phyloP scores from a whole-genome alignment of 1,140 invertebrate species.

The Drosophila melanica region DNA sequence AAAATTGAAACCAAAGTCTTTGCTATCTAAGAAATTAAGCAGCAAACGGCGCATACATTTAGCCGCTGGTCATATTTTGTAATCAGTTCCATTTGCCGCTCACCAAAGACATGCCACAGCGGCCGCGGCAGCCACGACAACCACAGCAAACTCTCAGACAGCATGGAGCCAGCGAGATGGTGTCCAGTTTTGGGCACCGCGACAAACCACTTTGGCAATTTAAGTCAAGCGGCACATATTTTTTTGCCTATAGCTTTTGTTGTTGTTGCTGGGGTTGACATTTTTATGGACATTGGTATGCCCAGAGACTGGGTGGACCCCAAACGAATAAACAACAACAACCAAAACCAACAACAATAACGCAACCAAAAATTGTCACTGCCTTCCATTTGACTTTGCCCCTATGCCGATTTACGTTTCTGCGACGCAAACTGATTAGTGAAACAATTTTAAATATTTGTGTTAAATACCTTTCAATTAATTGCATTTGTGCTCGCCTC shows the following conservation, averaged over 20 bases:
- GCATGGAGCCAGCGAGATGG: slow-evolving; percentile 47
- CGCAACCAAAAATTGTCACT: slow-evolving; percentile 48
- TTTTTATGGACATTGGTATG: slow-evolving; percentile 65
- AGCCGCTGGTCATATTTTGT: slow-evolving; percentile 81
- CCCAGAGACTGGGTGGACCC: slow-evolving; percentile 18
- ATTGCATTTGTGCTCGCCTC: slow-evolving; percentile 43
- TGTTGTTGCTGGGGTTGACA: slow-evolving; percentile 55
- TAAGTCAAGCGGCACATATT: slow-evolving; percentile 39
- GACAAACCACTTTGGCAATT: slow-evolving; percentile 47
- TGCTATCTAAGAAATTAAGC: slow-evolving; percentile 78
- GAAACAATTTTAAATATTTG: slow-evolving; percentile 57
- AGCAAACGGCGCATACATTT: slow-evolving; percentile 80
- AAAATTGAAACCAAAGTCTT: slow-evolving; percentile 19
- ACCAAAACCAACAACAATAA: slow-evolving; percentile 7
- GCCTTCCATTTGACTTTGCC: slow-evolving; percentile 39
- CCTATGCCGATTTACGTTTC: slow-evolving; percentile 31
- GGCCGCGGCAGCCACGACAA: slow-evolving; percentile 38
- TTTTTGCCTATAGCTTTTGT: slow-evolving; percentile 7
- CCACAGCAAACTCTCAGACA: slow-evolving; percentile 61
- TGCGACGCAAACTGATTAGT: slow-evolving; percentile 40
- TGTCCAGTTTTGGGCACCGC: slow-evolving; percentile 42
- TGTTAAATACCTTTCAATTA: slow-evolving; percentile 59
- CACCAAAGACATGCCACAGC: slow-evolving; percentile 81
- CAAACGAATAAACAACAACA: slow-evolving; percentile 18
- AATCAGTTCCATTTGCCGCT: slow-evolving; percentile 83